Evolutionary conservation across 2,797 vertebrate species (phyloP).

Genomic region (Botia kubotai): DNA sequence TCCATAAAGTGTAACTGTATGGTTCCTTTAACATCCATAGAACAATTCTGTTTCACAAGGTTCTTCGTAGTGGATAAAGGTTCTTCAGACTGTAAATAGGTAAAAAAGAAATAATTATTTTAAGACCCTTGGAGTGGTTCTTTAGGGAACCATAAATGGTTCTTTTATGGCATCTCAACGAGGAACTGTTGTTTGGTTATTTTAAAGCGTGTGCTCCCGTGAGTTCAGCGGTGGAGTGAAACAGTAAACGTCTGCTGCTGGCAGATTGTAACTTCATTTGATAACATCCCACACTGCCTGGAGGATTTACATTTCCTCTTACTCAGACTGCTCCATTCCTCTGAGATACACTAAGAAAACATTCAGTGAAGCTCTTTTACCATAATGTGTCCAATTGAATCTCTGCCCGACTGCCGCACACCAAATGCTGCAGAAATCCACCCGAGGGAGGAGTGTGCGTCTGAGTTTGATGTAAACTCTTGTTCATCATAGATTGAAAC

Average conservation of each 20-base stretch:
- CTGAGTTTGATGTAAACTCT: constrained; percentile 24
- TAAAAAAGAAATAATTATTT: no score
- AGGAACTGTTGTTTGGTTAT: no score
- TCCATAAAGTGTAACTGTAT: no score
- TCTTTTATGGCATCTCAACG: no score
- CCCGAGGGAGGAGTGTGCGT: constrained; percentile 21
- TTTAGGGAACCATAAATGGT: no score
- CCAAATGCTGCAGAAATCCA: constrained; percentile 17
- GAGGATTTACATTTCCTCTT: constrained; percentile 46
- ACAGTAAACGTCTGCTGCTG: constrained; percentile 51
- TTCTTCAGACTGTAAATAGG: no score
- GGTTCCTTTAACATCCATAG: no score
- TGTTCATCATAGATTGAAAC: constrained; percentile 16
- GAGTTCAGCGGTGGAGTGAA: constrained; percentile 39
- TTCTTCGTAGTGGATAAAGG: no score
- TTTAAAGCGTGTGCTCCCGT: background rate
- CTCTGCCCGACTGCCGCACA: constrained; percentile 21
- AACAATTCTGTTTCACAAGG: no score
- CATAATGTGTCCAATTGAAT: constrained; percentile 39
- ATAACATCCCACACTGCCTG: constrained; percentile 57
- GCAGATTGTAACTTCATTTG: constrained; percentile 58
- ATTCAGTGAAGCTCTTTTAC: constrained; percentile 20
- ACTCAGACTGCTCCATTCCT: constrained; percentile 48
- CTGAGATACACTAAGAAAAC: constrained; percentile 28
- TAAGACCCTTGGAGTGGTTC: no score